A percentile compares a stretch with the other conserved stretches of the same genome.
phyloP scores from a whole-genome alignment of 1,140 invertebrate species.

The Diorhabda elongata region DNA sequence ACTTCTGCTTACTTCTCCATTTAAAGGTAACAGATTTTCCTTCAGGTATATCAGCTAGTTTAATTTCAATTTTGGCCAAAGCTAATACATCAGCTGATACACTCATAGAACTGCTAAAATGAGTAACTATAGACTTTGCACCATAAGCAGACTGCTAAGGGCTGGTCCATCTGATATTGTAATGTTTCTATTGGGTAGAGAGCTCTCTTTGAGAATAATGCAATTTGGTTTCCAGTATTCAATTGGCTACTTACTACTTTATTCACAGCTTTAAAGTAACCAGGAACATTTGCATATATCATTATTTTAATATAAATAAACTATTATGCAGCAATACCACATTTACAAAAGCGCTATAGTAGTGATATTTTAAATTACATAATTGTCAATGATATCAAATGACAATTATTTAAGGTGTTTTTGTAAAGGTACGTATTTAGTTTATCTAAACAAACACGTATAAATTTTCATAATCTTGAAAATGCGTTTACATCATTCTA shows the following conservation, averaged over 20 bases:
- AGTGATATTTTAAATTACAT: too few relatives aligned
- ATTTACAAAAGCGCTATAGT: too few relatives aligned
- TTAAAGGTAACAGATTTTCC: conserved; percentile 95
- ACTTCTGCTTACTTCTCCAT: conserved; percentile 75
- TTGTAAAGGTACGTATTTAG: too few relatives aligned
- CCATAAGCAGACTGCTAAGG: conserved; percentile 65
- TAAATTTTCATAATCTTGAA: too few relatives aligned
- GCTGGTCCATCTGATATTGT: conserved; percentile 54
- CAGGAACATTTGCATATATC: too few relatives aligned
- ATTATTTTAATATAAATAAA: too few relatives aligned
- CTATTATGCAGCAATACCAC: too few relatives aligned
- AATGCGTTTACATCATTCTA: too few relatives aligned
- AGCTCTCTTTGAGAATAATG: conserved; percentile 28
- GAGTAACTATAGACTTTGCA: conserved; percentile 74
- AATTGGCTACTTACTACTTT: conserved; percentile 42
- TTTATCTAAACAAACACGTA: too few relatives aligned
- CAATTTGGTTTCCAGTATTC: conserved; percentile 26
- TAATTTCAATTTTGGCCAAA: conserved; percentile 93
- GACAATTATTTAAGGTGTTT: too few relatives aligned
- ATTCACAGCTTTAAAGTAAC: conserved; percentile 34
- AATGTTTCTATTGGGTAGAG: conserved; percentile 49
- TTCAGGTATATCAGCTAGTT: conserved; percentile 83
- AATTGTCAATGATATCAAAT: too few relatives aligned
- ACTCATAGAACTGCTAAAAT: conserved; percentile 73
- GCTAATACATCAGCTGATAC: conserved; percentile 94